Percentiles rank a stretch among this genome's conserved stretches.
Evolutionary conservation across 2,797 vertebrate genomes (phyloP).

Genomic region (Stomatorhinus walkeri): DNA sequence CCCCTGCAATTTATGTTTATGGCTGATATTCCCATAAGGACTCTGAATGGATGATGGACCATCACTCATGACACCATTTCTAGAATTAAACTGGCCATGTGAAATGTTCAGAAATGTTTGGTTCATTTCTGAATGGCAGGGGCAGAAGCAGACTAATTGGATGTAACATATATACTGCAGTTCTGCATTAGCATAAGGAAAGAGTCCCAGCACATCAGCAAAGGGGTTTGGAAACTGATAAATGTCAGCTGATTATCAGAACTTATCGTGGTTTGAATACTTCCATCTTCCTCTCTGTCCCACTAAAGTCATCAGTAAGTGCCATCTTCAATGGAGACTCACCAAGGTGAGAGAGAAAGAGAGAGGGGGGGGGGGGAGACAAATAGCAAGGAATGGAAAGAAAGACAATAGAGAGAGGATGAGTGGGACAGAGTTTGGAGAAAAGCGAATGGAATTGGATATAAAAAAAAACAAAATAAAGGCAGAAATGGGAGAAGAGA

Average conservation of each 20-base stretch:
- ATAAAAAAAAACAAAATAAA: neutral
- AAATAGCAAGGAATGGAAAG: neutral
- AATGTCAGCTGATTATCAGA: constrained; percentile 42
- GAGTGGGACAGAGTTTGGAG: neutral
- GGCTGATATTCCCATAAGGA: neutral
- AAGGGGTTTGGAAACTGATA: constrained; percentile 21
- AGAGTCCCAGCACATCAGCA: constrained; percentile 19
- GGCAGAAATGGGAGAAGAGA: neutral
- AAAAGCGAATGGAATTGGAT: neutral
- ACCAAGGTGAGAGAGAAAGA: neutral
- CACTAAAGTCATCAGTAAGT: neutral
- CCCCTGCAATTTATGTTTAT: neutral
- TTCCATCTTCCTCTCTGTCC: neutral
- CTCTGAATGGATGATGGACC: neutral
- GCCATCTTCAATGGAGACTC: neutral
- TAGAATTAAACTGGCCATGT: neutral
- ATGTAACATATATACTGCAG: neutral
- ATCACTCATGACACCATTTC: neutral
- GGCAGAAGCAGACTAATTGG: neutral
- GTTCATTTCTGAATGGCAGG: neutral
- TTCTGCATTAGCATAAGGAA: constrained; percentile 32
- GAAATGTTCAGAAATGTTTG: neutral
- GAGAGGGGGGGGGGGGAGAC: neutral
- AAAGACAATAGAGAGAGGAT: neutral
- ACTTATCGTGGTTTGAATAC: constrained; percentile 17